Percentiles rank a stretch among this genome's conserved stretches.
These are phyloP conservation scores for Argya squamiceps DNA, from an alignment of 2,797 vertebrate genomes.

Conservation along the genomic window DNA sequence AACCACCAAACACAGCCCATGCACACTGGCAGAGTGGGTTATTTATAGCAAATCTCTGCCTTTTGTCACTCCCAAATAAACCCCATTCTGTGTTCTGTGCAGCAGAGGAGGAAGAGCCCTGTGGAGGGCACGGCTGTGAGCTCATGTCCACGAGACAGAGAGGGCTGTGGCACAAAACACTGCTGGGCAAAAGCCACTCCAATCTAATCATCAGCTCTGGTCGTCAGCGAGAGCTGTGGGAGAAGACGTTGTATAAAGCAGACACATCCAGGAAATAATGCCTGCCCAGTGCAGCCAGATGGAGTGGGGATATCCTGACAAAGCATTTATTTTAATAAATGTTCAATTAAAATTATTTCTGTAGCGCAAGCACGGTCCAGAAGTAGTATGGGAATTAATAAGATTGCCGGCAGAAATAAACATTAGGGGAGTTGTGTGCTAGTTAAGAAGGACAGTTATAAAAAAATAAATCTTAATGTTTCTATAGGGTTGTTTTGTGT, in stretches of 20 bases:
- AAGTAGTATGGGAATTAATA: conserved; percentile 52
- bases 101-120: conserved; percentile 1
- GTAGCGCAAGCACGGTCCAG: conserved; percentile 19
- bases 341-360: conserved; percentile 60
- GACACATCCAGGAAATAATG: conserved; percentile 56
- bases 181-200: conserved; percentile 1
- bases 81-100: neutral
- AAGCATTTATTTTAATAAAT: conserved; percentile 60
- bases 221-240: conserved; percentile 7
- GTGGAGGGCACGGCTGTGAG: neutral
- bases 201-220: conserved; percentile 49
- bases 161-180: neutral
- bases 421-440: neutral
- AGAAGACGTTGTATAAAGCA: conserved; percentile 34
- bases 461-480: neutral
- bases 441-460: neutral
- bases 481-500: neutral
- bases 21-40: neutral
- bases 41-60: conserved; percentile 40
- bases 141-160: neutral
- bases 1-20: neutral
- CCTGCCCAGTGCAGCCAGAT: conserved; percentile 50
- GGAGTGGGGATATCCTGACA: conserved; percentile 56
- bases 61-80: conserved; percentile 41
- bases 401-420: conserved; percentile 1